These are phyloP conservation scores for Scrobipalpa atriplicella DNA, from an alignment of 2,888 invertebrate genomes.

Conservation along the genomic window DNA sequence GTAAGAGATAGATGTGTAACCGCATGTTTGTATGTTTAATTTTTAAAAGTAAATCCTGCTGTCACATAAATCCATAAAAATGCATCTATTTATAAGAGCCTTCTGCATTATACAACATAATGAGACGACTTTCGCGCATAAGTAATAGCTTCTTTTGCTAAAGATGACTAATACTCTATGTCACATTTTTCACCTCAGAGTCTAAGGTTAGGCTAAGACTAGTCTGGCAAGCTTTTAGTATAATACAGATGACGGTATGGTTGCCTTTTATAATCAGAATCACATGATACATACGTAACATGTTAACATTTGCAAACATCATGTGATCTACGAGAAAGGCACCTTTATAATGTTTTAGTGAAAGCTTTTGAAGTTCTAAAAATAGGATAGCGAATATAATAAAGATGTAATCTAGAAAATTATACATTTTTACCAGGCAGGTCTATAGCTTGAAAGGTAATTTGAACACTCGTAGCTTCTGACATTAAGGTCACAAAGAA, in stretches of 20 bases:
- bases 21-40: no score
- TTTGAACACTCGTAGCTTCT: no score
- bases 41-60: no score
- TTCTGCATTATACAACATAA: neutral
- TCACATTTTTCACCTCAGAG: neutral
- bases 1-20: no score
- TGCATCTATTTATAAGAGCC: no score
- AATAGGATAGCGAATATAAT: neutral
- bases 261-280: no score
- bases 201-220: neutral
- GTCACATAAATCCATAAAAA: no score
- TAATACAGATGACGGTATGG: no score
- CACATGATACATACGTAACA: neutral
- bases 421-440: neutral
- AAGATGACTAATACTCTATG: neutral
- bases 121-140: neutral
- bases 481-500: no score
- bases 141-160: neutral
- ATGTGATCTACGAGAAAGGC: constrained; percentile 4
- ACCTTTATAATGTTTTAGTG: neutral
- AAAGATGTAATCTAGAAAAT: neutral
- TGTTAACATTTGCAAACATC: neutral
- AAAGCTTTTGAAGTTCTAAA: neutral
- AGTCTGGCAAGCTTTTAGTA: no score
- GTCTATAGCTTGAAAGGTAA: neutral